A percentile compares a stretch with the other conserved stretches of the same genome.
Evolutionary conservation across 2,113 vertebrate species (phyloP).

Genomic region (Pseudolaguvia tuberculata): DNA sequence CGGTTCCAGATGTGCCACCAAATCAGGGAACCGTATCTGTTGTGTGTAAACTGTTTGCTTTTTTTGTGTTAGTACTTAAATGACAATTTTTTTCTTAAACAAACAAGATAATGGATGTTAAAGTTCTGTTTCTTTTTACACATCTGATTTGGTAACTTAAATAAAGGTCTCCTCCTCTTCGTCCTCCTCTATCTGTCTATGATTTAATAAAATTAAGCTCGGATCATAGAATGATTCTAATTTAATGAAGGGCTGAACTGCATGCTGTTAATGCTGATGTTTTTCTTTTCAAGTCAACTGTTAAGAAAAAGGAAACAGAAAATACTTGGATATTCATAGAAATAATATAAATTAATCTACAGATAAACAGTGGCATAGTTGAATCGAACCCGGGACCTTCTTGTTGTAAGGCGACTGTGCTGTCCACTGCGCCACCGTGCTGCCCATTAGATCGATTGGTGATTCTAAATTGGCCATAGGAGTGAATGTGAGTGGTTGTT

Average conservation of each 20-base stretch:
- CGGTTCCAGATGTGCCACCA: constrained; percentile 14
- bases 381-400: too few relatives aligned
- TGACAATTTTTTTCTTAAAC: background rate
- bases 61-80: constrained; percentile 31
- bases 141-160: constrained; percentile 20
- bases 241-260: background rate
- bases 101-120: background rate
- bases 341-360: background rate
- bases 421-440: too few relatives aligned
- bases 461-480: too few relatives aligned
- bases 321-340: background rate
- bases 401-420: too few relatives aligned
- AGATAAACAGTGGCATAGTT: background rate
- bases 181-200: constrained; percentile 4
- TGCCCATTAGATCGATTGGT: too few relatives aligned
- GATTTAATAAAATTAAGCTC: background rate
- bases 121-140: background rate
- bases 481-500: too few relatives aligned
- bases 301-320: too few relatives aligned
- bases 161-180: constrained; percentile 37
- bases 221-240: background rate
- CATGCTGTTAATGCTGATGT: too few relatives aligned
- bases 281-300: background rate
- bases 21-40: constrained; percentile 30
- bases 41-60: constrained; percentile 18